Evolutionary conservation across 2,888 invertebrate genomes (phyloP).

Genomic region (Caenorhabditis macrosperma): DNA sequence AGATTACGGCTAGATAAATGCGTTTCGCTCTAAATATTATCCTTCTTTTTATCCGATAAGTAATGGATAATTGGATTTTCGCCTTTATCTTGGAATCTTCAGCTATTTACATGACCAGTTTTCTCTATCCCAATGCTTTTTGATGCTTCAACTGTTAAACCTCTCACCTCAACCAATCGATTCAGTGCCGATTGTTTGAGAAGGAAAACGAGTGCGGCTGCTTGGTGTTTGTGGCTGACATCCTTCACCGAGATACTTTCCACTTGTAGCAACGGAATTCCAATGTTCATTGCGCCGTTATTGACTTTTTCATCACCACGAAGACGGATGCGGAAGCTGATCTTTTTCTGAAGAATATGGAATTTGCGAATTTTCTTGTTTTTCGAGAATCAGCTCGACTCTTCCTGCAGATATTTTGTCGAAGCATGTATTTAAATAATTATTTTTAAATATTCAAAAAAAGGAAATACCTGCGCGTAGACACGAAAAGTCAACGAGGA

Average conservation of each 20-base stretch:
- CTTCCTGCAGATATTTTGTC: too few relatives aligned
- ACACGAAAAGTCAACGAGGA: constrained; percentile 28
- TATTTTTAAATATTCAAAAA: background rate
- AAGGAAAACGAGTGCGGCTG: constrained; percentile 15
- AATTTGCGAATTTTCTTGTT: background rate
- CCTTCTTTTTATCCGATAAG: too few relatives aligned
- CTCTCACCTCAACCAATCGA: constrained; percentile 9
- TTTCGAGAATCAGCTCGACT: background rate
- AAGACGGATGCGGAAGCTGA: constrained; percentile 35
- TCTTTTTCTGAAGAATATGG: constrained; percentile 24
- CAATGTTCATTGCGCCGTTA: constrained; percentile 15
- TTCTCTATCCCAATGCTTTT: too few relatives aligned
- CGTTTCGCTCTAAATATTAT: too few relatives aligned
- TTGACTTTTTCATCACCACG: background rate
- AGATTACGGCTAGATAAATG: too few relatives aligned
- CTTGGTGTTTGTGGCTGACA: constrained; percentile 1
- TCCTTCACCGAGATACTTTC: constrained; percentile 43
- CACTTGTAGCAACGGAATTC: constrained; percentile 31
- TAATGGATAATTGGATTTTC: too few relatives aligned
- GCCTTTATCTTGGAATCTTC: too few relatives aligned
- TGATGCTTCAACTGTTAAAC: too few relatives aligned
- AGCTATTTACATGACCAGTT: too few relatives aligned
- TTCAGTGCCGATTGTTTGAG: constrained; percentile 5
- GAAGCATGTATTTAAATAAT: too few relatives aligned
- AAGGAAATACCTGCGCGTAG: constrained; percentile 12